Evolutionary conservation across 2,888 invertebrate genomes (phyloP).

Genomic region (Leptinotarsa tumamoca): DNA sequence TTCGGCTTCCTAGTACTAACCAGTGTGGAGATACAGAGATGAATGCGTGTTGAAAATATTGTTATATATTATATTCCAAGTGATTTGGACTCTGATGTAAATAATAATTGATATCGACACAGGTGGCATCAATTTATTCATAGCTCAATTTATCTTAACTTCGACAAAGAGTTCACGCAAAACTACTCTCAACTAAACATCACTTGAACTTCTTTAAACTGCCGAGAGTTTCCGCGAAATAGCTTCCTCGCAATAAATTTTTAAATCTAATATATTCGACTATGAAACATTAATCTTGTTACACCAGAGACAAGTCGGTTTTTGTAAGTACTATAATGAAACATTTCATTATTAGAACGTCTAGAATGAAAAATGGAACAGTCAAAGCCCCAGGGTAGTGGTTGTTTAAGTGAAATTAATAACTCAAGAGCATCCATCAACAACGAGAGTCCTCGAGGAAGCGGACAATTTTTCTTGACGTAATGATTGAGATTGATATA

Average conservation of each 20-base stretch:
- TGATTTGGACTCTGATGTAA: too few species aligned
- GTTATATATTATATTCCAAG: too few species aligned
- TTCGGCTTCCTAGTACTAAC: too few species aligned
- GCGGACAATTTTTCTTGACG: background rate
- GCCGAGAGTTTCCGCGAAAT: background rate
- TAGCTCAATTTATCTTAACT: too few species aligned
- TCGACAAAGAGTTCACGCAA: too few species aligned
- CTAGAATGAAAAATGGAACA: slow-evolving; percentile 31
- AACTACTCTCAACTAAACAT: background rate
- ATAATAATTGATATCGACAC: too few species aligned
- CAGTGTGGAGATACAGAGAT: too few species aligned
- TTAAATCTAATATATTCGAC: slow-evolving; percentile 31
- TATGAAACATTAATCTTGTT: slow-evolving; percentile 35
- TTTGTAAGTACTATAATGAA: slow-evolving; percentile 35
- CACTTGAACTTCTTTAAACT: background rate
- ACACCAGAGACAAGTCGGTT: slow-evolving; percentile 28
- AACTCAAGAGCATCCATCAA: slow-evolving; percentile 6
- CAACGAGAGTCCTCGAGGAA: slow-evolving; percentile 1
- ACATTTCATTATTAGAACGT: slow-evolving; percentile 34
- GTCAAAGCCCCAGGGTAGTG: slow-evolving; percentile 3
- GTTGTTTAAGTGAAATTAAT: slow-evolving; percentile 18
- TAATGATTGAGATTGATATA: background rate
- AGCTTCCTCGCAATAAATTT: slow-evolving; percentile 31
- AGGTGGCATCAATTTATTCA: too few species aligned
- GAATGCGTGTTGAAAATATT: too few species aligned